These are phyloP conservation scores for Chirona hameri DNA, from an alignment of 2,888 invertebrate genomes.

Conservation along the genomic window DNA sequence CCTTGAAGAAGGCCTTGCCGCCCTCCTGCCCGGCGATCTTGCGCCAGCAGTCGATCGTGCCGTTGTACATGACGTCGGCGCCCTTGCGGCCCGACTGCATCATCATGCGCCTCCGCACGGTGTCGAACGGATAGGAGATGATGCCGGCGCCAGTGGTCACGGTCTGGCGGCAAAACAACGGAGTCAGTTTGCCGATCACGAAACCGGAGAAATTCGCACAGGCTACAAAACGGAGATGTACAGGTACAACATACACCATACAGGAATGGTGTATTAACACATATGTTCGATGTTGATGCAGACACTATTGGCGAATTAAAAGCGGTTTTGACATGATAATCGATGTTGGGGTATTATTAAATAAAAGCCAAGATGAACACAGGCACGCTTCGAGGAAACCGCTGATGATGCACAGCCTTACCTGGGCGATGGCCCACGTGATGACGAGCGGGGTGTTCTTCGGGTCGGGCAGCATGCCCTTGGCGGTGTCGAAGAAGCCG, in stretches of 20 bases:
- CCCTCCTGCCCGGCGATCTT: constrained; percentile 84
- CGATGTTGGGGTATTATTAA: no score
- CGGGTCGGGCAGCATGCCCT: constrained; percentile 80
- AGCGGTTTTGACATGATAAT: no score
- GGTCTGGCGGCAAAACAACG: constrained; percentile 40
- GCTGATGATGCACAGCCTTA: constrained; percentile 42
- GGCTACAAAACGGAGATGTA: no score
- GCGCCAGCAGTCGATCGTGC: constrained; percentile 84
- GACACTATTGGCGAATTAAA: no score
- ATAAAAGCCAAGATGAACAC: no score
- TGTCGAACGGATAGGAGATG: constrained; percentile 58
- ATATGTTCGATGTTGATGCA: no score
- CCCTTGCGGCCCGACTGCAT: constrained; percentile 85
- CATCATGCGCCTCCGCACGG: constrained; percentile 86
- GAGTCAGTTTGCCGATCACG: constrained; percentile 44
- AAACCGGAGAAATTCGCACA: no score
- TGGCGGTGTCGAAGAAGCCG: constrained; percentile 53
- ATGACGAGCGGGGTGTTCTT: constrained; percentile 87
- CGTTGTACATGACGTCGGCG: constrained; percentile 80
- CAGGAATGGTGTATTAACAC: no score
- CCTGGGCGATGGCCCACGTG: constrained; percentile 91
- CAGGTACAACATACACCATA: no score
- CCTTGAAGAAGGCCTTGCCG: constrained; percentile 85
- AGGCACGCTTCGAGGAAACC: neutral
- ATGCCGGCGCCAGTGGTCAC: constrained; percentile 52